These are phyloP conservation scores for Phyllostomus hastatus DNA, from an alignment of 2,113 vertebrate genomes.

Conservation along the genomic window DNA sequence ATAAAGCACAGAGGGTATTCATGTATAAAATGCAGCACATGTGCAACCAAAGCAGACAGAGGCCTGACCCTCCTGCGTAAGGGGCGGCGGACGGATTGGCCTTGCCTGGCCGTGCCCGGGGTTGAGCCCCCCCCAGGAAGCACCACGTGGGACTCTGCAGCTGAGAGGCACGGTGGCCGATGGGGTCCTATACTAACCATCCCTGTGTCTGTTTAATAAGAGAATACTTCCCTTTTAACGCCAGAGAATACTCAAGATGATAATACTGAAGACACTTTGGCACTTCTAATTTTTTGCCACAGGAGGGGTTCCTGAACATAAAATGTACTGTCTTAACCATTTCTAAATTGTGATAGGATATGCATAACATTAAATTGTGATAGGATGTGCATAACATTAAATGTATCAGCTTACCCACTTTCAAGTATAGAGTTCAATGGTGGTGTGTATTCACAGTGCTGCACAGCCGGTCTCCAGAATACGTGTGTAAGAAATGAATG, in stretches of 20 bases:
- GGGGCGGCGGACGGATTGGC: neutral
- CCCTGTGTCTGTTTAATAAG: neutral
- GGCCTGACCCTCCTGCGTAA: neutral
- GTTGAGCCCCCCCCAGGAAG: neutral
- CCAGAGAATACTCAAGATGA: conserved; percentile 7
- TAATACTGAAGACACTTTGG: neutral
- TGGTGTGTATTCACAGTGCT: neutral
- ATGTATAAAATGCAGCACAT: neutral
- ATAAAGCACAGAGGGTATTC: neutral
- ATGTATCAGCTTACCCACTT: neutral
- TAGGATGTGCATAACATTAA: neutral
- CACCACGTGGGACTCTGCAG: neutral
- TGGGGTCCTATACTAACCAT: neutral
- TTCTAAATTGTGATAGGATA: neutral
- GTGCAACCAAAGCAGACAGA: neutral
- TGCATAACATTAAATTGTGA: neutral
- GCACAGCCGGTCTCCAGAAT: neutral
- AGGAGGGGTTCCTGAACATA: neutral
- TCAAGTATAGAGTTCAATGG: neutral
- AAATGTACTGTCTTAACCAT: neutral
- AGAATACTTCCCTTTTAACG: conserved; percentile 9
- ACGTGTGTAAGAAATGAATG: neutral
- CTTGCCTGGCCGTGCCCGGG: neutral
- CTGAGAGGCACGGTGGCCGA: neutral
- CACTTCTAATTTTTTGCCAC: neutral